Percentiles rank a stretch among this genome's conserved stretches.
phyloP scores from a whole-genome alignment of 1,140 invertebrate species.

The Lasioglossum albipes region DNA sequence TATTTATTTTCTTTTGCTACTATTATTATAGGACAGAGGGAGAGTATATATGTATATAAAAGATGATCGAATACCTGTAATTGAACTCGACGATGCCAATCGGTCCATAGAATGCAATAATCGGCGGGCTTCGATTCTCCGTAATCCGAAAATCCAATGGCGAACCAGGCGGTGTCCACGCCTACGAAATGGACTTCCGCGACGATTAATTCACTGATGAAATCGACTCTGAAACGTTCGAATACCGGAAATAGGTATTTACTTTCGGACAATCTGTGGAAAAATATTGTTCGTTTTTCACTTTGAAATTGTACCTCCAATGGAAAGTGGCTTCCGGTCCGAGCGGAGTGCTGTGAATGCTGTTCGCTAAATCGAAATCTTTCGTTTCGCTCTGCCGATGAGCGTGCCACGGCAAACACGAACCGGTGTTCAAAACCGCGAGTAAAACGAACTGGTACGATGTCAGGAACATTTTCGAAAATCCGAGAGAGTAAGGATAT shows the following conservation, averaged over 20 bases:
- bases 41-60: too few relatives aligned
- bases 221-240: conserved; percentile 72
- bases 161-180: conserved; percentile 85
- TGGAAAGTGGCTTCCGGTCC: conserved; percentile 74
- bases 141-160: conserved; percentile 95
- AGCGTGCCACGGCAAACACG: conserved; percentile 13
- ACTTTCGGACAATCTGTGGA: too few relatives aligned
- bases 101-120: conserved; percentile 90
- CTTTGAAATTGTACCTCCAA: conserved; percentile 71
- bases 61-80: conserved; percentile 82
- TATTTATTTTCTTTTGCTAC: too few relatives aligned
- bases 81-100: conserved; percentile 83
- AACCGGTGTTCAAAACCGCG: conserved; percentile 12
- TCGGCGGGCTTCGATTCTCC: conserved; percentile 90
- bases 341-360: conserved; percentile 72
- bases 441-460: conserved; percentile 19
- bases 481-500: too few relatives aligned
- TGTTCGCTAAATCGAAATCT: not conserved
- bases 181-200: conserved; percentile 81
- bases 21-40: too few relatives aligned
- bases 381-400: not conserved
- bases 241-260: not conserved
- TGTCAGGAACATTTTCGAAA: not conserved
- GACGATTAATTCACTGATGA: conserved; percentile 73
- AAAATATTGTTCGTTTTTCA: too few relatives aligned